These are phyloP conservation scores for Tortrix viridana DNA, from an alignment of 2,888 invertebrate species.

Conservation along the genomic window DNA sequence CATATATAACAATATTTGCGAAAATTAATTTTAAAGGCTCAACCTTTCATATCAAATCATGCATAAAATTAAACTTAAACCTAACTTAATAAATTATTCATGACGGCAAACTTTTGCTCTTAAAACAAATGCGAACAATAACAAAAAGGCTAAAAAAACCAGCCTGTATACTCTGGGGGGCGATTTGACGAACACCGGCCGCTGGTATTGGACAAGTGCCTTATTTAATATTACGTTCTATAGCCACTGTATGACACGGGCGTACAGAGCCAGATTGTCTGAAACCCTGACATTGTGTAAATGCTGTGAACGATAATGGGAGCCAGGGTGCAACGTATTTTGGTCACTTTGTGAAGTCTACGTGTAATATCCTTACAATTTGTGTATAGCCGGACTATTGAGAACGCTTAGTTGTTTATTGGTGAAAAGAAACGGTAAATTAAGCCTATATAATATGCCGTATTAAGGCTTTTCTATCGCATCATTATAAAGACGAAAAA, in stretches of 20 bases:
- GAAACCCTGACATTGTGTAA: constrained; percentile 6
- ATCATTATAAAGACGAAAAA: not conserved
- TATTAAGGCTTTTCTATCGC: not conserved
- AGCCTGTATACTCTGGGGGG: constrained; percentile 45
- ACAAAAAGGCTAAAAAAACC: constrained; percentile 39
- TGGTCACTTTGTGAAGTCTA: constrained; percentile 30
- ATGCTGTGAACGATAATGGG: constrained; percentile 1
- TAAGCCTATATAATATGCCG: not conserved
- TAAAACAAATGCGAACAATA: constrained; percentile 6
- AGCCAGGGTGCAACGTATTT: not conserved
- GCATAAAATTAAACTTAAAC: constrained; percentile 6
- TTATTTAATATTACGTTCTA: constrained; percentile 47
- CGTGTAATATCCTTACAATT: constrained; percentile 34
- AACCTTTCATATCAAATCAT: constrained; percentile 9
- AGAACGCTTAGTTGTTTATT: constrained; percentile 12
- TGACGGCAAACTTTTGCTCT: not conserved
- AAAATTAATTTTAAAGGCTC: not conserved
- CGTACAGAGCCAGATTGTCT: constrained; percentile 48
- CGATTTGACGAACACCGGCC: constrained; percentile 55
- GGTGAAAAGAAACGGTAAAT: not conserved
- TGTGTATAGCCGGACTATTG: constrained; percentile 15
- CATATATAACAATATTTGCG: not conserved
- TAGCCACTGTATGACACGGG: constrained; percentile 37
- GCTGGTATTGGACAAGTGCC: constrained; percentile 47
- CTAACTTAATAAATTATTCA: constrained; percentile 25